Conservation (phyloP, 2,888 invertebrate species). For the Tribolium freemani region DNA sequence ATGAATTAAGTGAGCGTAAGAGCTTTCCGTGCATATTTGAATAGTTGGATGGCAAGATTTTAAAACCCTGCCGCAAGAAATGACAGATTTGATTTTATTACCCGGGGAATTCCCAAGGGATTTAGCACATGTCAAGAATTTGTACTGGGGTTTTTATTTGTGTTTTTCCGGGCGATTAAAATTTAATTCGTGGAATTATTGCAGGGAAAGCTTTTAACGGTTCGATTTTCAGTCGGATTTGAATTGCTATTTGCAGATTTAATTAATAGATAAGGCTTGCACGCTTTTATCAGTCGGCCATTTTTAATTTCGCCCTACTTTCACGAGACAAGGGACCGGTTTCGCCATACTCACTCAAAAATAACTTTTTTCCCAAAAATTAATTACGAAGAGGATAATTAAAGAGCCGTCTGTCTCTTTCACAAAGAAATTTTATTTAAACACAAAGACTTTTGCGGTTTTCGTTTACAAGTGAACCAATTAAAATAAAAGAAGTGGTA, state of each 20-base stretch:
- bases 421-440: background rate
- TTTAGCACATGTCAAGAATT: background rate
- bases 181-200: constrained; percentile 20
- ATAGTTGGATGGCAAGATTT: constrained; percentile 5
- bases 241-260: constrained; percentile 35
- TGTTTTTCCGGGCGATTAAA: constrained; percentile 19
- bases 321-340: background rate
- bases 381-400: background rate
- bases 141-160: constrained; percentile 6
- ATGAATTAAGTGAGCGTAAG: constrained; percentile 33
- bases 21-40: constrained; percentile 19
- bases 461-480: background rate
- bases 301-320: constrained; percentile 17
- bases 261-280: constrained; percentile 39
- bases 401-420: background rate
- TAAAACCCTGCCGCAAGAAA: constrained; percentile 4
- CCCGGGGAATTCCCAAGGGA: background rate
- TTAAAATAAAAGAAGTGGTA: background rate
- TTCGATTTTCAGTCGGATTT: constrained; percentile 23
- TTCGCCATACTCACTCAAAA: background rate
- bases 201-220: constrained; percentile 26
- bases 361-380: background rate
- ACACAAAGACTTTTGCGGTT: background rate
- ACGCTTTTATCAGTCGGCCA: constrained; percentile 13
- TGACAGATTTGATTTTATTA: background rate